phyloP scores from a whole-genome alignment of 53 echinoderm and acorn worm genomes.

The Astropecten irregularis region DNA sequence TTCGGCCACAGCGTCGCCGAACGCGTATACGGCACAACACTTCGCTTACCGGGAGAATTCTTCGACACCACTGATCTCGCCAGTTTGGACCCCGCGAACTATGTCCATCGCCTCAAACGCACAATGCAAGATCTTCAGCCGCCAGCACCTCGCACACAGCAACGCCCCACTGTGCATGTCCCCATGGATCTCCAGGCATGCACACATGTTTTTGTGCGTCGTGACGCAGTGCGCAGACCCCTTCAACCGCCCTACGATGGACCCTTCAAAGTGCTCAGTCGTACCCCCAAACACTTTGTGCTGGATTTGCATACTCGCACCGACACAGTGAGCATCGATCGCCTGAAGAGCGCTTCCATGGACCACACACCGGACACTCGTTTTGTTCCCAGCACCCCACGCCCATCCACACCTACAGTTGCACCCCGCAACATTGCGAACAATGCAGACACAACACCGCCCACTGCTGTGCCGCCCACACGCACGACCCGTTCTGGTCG shows the following conservation, averaged over 20 bases:
- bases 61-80: constrained; percentile 7
- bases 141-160: too few relatives aligned
- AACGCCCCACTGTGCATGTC: constrained; percentile 43
- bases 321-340: constrained; percentile 49
- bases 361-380: too few relatives aligned
- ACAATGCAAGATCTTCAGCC: constrained; percentile 32
- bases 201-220: constrained; percentile 52
- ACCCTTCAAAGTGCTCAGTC: constrained; percentile 32
- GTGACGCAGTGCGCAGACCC: constrained; percentile 44
- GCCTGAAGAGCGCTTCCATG: constrained; percentile 31
- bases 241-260: constrained; percentile 53
- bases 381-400: too few relatives aligned
- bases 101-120: constrained; percentile 35
- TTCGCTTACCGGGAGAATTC: not conserved
- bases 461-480: too few relatives aligned
- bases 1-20: constrained; percentile 1
- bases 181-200: too few relatives aligned
- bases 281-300: constrained; percentile 25
- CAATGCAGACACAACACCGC: too few relatives aligned
- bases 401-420: too few relatives aligned
- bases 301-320: not conserved
- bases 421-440: too few relatives aligned
- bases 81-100: not conserved
- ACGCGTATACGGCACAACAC: constrained; percentile 21
- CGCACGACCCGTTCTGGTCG: too few relatives aligned